A percentile compares a stretch with the other conserved stretches of the same genome.
These are phyloP conservation scores for Euzetes globulus DNA, from an alignment of 2,888 invertebrate genomes.

Conservation along the genomic window DNA sequence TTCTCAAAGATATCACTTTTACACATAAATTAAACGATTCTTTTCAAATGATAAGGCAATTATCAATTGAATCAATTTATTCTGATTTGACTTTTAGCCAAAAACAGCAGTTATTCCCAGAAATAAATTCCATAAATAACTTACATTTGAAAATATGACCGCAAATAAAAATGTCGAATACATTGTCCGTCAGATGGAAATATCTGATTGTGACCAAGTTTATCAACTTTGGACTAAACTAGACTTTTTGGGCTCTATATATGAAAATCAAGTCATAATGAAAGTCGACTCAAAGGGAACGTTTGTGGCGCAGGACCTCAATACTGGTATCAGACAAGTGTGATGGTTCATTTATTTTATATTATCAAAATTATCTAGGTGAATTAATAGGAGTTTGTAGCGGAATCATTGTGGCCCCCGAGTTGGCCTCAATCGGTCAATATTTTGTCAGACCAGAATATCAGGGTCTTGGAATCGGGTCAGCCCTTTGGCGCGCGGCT, in stretches of 20 bases:
- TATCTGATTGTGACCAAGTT: not conserved
- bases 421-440: constrained; percentile 38
- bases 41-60: too few relatives aligned
- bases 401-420: constrained; percentile 3
- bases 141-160: too few relatives aligned
- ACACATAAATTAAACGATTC: too few relatives aligned
- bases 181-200: not conserved
- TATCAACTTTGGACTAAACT: not conserved
- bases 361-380: too few relatives aligned
- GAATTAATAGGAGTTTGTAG: not conserved
- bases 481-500: constrained; percentile 36
- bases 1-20: too few relatives aligned
- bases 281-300: not conserved
- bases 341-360: not conserved
- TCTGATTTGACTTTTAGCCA: too few relatives aligned
- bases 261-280: not conserved
- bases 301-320: not conserved
- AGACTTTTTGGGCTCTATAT: not conserved
- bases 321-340: not conserved
- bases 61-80: too few relatives aligned
- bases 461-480: constrained; percentile 37
- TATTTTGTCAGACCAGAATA: constrained; percentile 37
- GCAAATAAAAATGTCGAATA: not conserved
- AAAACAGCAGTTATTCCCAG: too few relatives aligned
- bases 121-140: too few relatives aligned